These are phyloP conservation scores for Ryuthela nishihirai DNA, from an alignment of 2,888 invertebrate genomes.

Conservation along the genomic window DNA sequence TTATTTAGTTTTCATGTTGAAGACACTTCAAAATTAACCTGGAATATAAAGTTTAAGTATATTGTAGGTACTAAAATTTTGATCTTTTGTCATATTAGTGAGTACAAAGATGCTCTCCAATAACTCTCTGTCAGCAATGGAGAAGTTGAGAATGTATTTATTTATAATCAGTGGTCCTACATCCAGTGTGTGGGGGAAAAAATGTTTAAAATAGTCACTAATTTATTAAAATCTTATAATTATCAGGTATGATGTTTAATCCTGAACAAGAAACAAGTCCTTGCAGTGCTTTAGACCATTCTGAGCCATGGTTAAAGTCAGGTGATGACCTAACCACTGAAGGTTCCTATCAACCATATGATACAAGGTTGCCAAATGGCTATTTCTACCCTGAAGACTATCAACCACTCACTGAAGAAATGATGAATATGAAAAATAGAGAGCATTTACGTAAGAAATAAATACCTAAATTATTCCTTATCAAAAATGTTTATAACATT, in stretches of 20 bases:
- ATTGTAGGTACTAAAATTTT: too few relatives aligned
- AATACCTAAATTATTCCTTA: not conserved
- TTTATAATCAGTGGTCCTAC: too few relatives aligned
- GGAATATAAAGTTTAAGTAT: too few relatives aligned
- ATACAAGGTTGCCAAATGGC: slow-evolving; percentile 43
- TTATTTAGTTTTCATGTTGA: too few relatives aligned
- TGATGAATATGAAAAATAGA: slow-evolving; percentile 43
- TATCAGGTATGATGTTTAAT: slow-evolving; percentile 28
- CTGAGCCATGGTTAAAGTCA: slow-evolving; percentile 30
- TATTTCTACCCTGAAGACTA: slow-evolving; percentile 44
- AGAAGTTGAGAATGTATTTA: too few relatives aligned
- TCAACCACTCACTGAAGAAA: slow-evolving; percentile 44
- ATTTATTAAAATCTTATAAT: too few relatives aligned
- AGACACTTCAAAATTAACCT: too few relatives aligned
- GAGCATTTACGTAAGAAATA: slow-evolving; percentile 43
- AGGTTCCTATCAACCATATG: slow-evolving; percentile 65
- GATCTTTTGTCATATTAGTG: too few relatives aligned
- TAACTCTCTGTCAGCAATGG: too few relatives aligned
- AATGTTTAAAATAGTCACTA: too few relatives aligned
- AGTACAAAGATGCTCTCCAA: too few relatives aligned
- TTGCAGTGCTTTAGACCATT: slow-evolving; percentile 30
- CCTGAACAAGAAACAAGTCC: slow-evolving; percentile 29
- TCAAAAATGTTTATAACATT: not conserved
- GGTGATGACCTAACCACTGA: slow-evolving; percentile 54
- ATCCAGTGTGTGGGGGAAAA: too few relatives aligned